These are phyloP conservation scores for Cephus runcator DNA, from an alignment of 2,888 invertebrate genomes.

Conservation along the genomic window DNA sequence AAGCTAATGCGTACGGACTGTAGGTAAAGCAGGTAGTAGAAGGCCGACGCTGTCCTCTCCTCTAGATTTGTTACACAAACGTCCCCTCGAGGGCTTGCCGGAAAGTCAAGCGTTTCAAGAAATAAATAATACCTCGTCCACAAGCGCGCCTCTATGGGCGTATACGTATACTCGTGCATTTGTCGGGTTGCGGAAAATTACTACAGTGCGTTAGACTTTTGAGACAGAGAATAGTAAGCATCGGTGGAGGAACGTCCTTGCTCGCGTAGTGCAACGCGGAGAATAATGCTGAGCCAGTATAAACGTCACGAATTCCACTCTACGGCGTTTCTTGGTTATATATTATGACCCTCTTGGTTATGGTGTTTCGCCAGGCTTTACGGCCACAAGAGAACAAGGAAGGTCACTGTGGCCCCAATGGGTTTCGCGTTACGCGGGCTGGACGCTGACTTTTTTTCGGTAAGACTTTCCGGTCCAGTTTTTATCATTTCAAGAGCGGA, in stretches of 20 bases:
- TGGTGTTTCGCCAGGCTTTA: constrained; percentile 1
- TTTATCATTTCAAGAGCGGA: constrained; percentile 22
- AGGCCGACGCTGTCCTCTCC: background rate
- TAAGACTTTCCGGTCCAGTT: constrained; percentile 50
- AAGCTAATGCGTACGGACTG: background rate
- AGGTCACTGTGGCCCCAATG: constrained; percentile 33
- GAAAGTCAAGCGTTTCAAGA: background rate
- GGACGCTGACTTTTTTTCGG: constrained; percentile 41
- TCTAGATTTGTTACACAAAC: background rate
- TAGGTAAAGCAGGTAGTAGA: background rate
- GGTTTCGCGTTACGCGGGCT: constrained; percentile 20
- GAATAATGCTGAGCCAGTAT: background rate
- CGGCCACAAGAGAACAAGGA: constrained; percentile 33
- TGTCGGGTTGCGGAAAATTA: background rate
- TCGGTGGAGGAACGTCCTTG: background rate
- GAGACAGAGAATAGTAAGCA: background rate
- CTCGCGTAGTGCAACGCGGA: background rate
- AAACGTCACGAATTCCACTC: background rate
- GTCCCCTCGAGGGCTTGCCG: background rate
- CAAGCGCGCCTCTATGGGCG: background rate
- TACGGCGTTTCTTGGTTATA: constrained; percentile 1
- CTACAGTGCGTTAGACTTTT: background rate
- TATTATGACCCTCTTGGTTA: background rate
- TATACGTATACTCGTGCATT: background rate
- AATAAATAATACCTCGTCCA: background rate